Percentiles rank a stretch among this genome's conserved stretches.
phyloP scores from a whole-genome alignment of 2,113 vertebrate genomes.

The Ifrita kowaldi region DNA sequence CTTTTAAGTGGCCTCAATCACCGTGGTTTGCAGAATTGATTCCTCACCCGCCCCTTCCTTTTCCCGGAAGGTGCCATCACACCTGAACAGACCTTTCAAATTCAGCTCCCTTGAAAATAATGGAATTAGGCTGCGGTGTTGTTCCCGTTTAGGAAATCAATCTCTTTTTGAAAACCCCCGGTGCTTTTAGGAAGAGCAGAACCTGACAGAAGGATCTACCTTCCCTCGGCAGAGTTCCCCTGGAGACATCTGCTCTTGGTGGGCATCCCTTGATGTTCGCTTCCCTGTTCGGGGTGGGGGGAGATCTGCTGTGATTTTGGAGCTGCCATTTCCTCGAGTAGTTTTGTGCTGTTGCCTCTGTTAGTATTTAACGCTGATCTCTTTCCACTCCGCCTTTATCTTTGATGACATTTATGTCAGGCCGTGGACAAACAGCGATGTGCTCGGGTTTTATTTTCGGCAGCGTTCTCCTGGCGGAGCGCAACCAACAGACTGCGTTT shows the following conservation, averaged over 20 bases:
- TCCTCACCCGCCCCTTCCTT: slow-evolving; percentile 24
- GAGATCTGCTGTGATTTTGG: background rate
- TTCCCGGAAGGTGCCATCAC: slow-evolving; percentile 52
- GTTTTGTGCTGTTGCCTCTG: background rate
- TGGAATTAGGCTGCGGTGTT: slow-evolving; percentile 24
- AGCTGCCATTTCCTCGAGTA: background rate
- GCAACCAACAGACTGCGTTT: background rate
- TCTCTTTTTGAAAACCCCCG: slow-evolving; percentile 36
- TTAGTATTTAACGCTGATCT: background rate
- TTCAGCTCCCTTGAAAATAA: slow-evolving; percentile 52
- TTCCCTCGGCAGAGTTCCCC: background rate
- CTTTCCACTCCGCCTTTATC: background rate
- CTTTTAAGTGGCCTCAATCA: slow-evolving; percentile 30
- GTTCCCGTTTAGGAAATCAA: slow-evolving; percentile 39
- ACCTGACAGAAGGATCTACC: background rate
- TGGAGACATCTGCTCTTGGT: background rate
- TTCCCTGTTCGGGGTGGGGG: background rate
- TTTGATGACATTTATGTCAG: background rate
- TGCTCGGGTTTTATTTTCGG: background rate
- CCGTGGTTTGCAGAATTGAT: slow-evolving; percentile 22
- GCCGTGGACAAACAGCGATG: background rate
- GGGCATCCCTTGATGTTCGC: background rate
- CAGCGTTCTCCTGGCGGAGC: background rate
- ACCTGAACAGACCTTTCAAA: slow-evolving; percentile 57
- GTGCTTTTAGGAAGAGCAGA: background rate